Base-by-base conservation (phyloP, 2,113 vertebrate genomes). In the Engystomops pustulosus region DNA sequence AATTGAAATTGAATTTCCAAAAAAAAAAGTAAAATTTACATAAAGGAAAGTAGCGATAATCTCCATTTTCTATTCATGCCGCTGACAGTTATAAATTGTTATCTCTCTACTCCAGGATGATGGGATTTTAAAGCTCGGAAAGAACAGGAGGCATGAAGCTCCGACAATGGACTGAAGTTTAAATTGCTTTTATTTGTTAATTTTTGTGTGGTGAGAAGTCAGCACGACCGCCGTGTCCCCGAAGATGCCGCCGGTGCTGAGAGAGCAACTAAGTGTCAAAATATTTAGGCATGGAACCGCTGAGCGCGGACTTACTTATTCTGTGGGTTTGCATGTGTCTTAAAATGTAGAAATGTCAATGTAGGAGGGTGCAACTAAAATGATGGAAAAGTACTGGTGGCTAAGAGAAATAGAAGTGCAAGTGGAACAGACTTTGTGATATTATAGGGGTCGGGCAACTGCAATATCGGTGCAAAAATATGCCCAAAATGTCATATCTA, bases 1-100 rank as follows among this genome's bases (percentile, higher is more conserved):
- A 51, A 80, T 49, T 80, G 76, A 53, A 80, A 80, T 80, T 69
- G 45, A 69, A 80, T 80, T 69, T 80, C n/a, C 27, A 9, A 32
- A 9, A 62, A 62, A 23, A 55, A 34, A 17, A 65, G 34, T 32
- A 77, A 32, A 68, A 80, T 49, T 68, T 47, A 53, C 79, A 51
- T 80, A 68, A 80, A 68, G 38, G 79, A 12, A 80, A 69, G 25
- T 11, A 27, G n/a, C 49, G 62, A 80, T 80, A 34, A 80, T 80
- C 79, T 80, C 62, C 25, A 69, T 49, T 68, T 51, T 69, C 62
- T 80, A 51, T 80, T 80, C 62, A 80, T 36, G 45, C 62, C 11
- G 79, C 41, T 69, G 45, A 69, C 44, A 14, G 62, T 80, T 69
- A 69, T 69, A 80, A 80, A 80, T 80, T 47, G 53, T 79, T 79